Evolutionary conservation across 2,888 invertebrate species (phyloP).

Genomic region (Athalia rosae): DNA sequence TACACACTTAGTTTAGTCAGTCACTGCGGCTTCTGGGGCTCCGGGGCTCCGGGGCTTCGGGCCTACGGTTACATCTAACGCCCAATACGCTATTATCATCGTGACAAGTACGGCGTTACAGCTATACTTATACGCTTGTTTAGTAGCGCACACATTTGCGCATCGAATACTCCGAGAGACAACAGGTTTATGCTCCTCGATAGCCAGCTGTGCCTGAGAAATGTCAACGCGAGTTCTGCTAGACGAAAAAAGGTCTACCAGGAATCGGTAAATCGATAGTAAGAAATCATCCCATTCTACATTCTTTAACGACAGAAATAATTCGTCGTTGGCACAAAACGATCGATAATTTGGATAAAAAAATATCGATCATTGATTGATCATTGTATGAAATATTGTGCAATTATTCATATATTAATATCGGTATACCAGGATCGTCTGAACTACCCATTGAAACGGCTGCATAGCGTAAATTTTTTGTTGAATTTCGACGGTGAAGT

Average conservation of each 20-base stretch:
- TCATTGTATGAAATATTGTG: too few relatives aligned
- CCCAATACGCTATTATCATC: background rate
- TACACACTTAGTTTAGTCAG: conserved; percentile 9
- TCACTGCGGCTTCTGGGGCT: conserved; percentile 16
- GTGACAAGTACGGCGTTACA: conserved; percentile 9
- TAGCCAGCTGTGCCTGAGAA: conserved; percentile 8
- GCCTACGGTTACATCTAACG: conserved; percentile 20
- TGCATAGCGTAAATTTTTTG: too few relatives aligned
- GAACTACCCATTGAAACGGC: too few relatives aligned
- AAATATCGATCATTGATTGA: too few relatives aligned
- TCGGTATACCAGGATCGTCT: too few relatives aligned
- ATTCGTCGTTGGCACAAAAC: too few relatives aligned
- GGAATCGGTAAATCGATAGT: background rate
- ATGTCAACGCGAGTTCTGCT: background rate
- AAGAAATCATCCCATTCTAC: background rate
- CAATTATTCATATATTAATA: too few relatives aligned
- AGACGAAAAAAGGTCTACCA: background rate
- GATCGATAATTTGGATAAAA: too few relatives aligned
- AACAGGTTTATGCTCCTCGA: background rate
- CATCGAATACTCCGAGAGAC: background rate
- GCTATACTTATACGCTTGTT: conserved; percentile 19
- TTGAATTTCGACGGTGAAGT: too few relatives aligned
- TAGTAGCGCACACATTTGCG: background rate
- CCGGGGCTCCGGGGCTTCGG: conserved; percentile 7
- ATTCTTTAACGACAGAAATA: background rate